These are phyloP conservation scores for Todiramphus chloris DNA, from an alignment of 2,113 vertebrate species.

Conservation along the genomic window DNA sequence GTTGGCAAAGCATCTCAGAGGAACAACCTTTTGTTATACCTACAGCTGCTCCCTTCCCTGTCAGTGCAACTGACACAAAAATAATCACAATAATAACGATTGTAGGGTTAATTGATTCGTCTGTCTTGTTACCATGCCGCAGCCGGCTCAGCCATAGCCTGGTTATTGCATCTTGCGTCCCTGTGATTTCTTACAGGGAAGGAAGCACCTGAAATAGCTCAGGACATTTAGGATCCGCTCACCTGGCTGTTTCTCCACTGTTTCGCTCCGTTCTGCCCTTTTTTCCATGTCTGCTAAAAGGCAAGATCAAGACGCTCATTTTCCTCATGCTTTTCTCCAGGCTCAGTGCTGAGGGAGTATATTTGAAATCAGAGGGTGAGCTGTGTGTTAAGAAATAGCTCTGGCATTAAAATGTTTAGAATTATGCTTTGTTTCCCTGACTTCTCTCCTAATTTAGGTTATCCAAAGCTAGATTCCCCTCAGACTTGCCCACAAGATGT, in stretches of 20 bases:
- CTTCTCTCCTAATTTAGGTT: conserved; percentile 61
- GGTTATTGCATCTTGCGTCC: background rate
- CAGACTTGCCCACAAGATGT: conserved; percentile 2
- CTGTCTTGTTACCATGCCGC: background rate
- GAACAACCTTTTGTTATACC: conserved; percentile 52
- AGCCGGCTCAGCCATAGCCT: background rate
- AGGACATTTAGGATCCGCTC: background rate
- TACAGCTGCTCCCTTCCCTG: conserved; percentile 11
- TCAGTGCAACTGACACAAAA: background rate
- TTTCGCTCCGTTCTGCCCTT: background rate
- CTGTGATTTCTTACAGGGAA: background rate
- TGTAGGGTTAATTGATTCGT: background rate
- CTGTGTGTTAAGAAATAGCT: conserved; percentile 61
- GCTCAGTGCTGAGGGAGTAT: background rate
- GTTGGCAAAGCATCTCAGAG: conserved; percentile 52
- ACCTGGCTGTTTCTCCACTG: background rate
- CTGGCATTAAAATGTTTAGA: conserved; percentile 45
- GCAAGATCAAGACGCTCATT: background rate
- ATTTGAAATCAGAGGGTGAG: conserved; percentile 39
- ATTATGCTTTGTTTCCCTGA: conserved; percentile 54
- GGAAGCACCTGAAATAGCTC: background rate
- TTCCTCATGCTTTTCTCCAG: background rate
- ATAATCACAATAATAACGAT: background rate
- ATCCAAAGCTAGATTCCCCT: conserved; percentile 45
- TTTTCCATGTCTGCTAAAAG: background rate